These are phyloP conservation scores for Dicaeum eximium DNA, from an alignment of 2,113 vertebrate species.

Conservation along the genomic window DNA sequence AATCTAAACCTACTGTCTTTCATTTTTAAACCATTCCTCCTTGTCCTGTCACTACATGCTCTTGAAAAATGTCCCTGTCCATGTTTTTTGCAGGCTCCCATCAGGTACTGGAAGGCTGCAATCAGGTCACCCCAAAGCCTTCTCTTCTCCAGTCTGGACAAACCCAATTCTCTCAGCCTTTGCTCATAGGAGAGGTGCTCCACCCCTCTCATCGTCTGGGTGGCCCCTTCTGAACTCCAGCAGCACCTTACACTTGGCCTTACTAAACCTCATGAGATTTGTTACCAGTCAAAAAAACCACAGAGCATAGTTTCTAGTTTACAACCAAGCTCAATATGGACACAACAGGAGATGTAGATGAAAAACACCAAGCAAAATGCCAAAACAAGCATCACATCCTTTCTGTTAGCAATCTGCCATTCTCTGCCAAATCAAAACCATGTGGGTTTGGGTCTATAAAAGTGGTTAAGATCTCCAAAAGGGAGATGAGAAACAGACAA, in stretches of 20 bases:
- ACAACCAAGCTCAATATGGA: not conserved
- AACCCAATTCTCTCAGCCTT: not conserved
- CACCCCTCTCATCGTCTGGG: not conserved
- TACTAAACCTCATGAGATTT: not conserved
- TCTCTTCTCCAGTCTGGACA: not conserved
- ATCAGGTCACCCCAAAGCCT: not conserved
- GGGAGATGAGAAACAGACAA: constrained; percentile 18
- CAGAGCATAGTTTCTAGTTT: not conserved
- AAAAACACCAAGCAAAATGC: not conserved
- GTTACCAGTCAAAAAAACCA: not conserved
- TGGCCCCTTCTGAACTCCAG: not conserved
- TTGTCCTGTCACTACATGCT: not conserved
- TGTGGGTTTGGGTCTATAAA: constrained; percentile 7
- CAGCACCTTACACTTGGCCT: not conserved
- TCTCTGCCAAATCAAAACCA: constrained; percentile 19
- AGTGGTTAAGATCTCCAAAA: not conserved
- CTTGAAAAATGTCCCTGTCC: not conserved
- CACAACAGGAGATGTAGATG: not conserved
- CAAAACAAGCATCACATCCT: not conserved
- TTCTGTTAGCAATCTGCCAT: not conserved
- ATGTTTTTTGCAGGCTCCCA: not conserved
- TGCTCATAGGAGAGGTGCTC: not conserved
- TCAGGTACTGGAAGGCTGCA: not conserved
- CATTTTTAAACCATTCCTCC: not conserved
- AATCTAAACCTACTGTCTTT: not conserved